Conservation (phyloP, 2,113 vertebrate genomes). For the Suricata suricatta region DNA sequence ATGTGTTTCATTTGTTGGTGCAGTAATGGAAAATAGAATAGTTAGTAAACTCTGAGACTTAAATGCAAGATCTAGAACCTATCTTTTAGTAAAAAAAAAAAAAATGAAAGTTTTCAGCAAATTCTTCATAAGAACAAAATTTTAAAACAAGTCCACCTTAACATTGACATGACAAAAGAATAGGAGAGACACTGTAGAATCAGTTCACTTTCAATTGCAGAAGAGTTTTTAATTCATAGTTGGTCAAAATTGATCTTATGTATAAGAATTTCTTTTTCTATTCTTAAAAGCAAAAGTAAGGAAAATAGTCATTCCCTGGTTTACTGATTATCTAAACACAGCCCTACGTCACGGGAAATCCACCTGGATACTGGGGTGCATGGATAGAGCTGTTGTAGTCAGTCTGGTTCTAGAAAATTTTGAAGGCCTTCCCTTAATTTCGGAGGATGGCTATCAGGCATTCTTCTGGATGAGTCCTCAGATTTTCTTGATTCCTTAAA, state of each 20-base stretch:
- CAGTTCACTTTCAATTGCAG: background rate
- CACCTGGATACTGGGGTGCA: background rate
- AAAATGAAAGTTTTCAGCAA: background rate
- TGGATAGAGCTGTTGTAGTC: background rate
- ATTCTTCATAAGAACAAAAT: background rate
- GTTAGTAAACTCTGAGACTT: background rate
- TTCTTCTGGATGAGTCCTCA: background rate
- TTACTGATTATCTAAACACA: constrained; percentile 22
- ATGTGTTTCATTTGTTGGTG: constrained; percentile 19
- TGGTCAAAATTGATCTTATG: background rate
- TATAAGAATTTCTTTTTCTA: background rate
- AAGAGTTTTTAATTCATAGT: background rate
- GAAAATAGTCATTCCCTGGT: background rate
- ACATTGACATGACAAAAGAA: background rate
- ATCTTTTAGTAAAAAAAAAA: background rate
- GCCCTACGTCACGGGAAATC: background rate
- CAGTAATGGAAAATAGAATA: background rate
- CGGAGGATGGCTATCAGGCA: background rate
- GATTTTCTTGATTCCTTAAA: background rate
- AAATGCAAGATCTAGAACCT: background rate
- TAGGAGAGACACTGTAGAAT: background rate
- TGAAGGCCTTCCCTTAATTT: background rate
- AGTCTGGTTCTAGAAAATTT: background rate
- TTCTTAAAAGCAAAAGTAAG: constrained; percentile 24
- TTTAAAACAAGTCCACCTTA: background rate